Evolutionary conservation across 2,113 vertebrate species (phyloP).

Genomic region (Gymnorhina tibicen): DNA sequence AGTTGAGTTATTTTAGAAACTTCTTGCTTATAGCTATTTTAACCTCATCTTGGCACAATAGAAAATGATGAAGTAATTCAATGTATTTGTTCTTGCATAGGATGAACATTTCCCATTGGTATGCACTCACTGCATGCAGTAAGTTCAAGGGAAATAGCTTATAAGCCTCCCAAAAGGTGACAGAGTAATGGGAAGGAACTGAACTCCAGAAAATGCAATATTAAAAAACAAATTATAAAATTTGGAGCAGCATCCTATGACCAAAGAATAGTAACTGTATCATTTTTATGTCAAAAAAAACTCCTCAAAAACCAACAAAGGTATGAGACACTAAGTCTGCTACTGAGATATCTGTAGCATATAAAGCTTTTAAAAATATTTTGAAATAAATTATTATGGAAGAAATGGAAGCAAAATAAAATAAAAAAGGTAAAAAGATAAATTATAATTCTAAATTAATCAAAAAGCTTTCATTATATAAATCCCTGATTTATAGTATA

Average conservation of each 20-base stretch:
- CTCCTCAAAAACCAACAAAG: not conserved
- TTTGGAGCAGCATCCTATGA: not conserved
- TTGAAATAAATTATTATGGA: not conserved
- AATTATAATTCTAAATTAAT: not conserved
- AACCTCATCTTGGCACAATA: not conserved
- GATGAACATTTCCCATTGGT: not conserved
- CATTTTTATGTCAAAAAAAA: not conserved
- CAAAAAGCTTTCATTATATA: not conserved
- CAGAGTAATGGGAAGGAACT: not conserved
- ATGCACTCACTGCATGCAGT: not conserved
- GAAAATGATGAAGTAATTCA: not conserved
- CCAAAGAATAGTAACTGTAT: not conserved
- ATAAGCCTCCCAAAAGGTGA: not conserved
- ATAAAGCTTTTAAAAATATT: not conserved
- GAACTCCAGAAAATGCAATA: not conserved
- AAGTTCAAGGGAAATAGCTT: not conserved
- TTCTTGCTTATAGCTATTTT: not conserved
- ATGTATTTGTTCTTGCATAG: not conserved
- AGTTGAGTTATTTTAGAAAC: not conserved
- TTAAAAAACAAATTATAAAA: not conserved
- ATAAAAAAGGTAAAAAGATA: not conserved
- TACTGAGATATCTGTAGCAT: not conserved
- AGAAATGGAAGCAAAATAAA: not conserved
- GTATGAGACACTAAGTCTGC: not conserved
- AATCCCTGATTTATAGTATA: fast-evolving